phyloP scores from a whole-genome alignment of 2,888 invertebrate species.

The Mermis nigrescens region DNA sequence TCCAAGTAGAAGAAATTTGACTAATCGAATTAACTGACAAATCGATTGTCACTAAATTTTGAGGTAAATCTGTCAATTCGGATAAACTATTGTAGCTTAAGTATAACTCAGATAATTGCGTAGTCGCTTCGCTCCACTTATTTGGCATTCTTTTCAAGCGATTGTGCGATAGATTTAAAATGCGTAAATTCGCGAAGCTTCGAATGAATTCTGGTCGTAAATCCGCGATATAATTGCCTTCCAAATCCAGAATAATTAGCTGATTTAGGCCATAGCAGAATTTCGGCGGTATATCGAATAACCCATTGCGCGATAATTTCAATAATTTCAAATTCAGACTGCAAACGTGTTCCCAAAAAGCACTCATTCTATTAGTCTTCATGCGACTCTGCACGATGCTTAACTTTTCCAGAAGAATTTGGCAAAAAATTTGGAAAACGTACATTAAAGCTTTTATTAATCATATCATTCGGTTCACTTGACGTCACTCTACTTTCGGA shows the following conservation, averaged over 20 bases:
- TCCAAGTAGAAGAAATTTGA: neutral
- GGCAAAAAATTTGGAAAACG: too few relatives aligned
- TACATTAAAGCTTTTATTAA: too few relatives aligned
- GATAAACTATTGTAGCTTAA: neutral
- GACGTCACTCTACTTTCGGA: too few relatives aligned
- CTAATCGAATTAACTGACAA: conserved; percentile 18
- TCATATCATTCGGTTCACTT: too few relatives aligned
- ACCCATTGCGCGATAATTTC: too few relatives aligned
- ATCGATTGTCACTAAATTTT: conserved; percentile 19
- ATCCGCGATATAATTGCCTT: neutral
- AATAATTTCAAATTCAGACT: too few relatives aligned
- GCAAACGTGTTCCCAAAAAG: too few relatives aligned
- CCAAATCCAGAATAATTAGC: conserved; percentile 10
- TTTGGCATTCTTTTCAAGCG: neutral
- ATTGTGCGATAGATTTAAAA: conserved; percentile 57
- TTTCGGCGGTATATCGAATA: too few relatives aligned
- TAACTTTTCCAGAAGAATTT: too few relatives aligned
- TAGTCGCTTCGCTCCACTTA: neutral
- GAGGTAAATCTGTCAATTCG: neutral
- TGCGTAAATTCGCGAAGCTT: neutral
- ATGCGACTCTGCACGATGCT: too few relatives aligned
- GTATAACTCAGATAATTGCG: neutral
- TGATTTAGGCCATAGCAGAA: too few relatives aligned
- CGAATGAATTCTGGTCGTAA: neutral
- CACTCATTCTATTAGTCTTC: too few relatives aligned